phyloP scores from a whole-genome alignment of 2,797 vertebrate species.

The Gadopsis bispinosus region DNA sequence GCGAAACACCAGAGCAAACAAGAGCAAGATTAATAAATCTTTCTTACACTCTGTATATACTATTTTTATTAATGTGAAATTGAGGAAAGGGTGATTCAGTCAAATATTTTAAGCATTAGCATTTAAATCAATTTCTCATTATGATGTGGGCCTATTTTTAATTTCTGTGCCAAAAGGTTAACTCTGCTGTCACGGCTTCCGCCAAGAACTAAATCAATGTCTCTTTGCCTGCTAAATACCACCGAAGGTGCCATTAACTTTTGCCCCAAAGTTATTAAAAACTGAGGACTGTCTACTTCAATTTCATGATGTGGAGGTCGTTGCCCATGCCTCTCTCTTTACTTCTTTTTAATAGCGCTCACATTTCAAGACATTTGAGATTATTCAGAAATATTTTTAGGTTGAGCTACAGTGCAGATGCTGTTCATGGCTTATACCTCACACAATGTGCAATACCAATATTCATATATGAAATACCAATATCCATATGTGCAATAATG shows the following conservation, averaged over 20 bases:
- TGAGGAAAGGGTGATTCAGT: background rate
- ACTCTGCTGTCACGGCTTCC: constrained; percentile 27
- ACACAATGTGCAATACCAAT: no score
- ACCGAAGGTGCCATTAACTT: constrained; percentile 52
- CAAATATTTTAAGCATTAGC: constrained; percentile 21
- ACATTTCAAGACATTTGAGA: background rate
- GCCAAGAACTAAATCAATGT: constrained; percentile 53
- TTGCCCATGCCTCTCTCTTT: background rate
- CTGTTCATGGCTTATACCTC: background rate
- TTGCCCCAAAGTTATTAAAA: constrained; percentile 35
- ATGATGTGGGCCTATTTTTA: constrained; percentile 46
- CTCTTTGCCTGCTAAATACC: constrained; percentile 52
- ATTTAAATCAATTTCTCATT: constrained; percentile 63
- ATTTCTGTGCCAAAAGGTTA: constrained; percentile 51
- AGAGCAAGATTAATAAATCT: constrained; percentile 10
- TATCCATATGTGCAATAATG: no score
- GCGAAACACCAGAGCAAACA: background rate
- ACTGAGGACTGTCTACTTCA: constrained; percentile 28
- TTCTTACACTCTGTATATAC: background rate
- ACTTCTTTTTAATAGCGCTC: background rate
- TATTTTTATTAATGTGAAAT: constrained; percentile 6
- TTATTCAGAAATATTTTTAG: constrained; percentile 14
- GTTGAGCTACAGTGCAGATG: background rate
- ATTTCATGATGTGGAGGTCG: constrained; percentile 27
- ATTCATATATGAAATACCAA: no score